These are phyloP conservation scores for Malacoraja senta DNA, from an alignment of 2,797 vertebrate genomes.

Conservation along the genomic window DNA sequence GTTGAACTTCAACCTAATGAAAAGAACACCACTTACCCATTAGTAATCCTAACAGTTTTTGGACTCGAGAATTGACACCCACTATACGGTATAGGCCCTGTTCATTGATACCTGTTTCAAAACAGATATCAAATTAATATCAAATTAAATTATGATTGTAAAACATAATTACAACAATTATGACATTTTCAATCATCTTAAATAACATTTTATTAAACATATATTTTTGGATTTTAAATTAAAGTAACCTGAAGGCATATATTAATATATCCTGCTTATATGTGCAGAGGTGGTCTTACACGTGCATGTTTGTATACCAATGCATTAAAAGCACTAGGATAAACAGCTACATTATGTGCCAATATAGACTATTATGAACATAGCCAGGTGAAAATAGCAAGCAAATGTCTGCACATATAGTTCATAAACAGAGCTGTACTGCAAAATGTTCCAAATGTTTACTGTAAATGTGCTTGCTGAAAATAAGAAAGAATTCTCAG, in stretches of 20 bases:
- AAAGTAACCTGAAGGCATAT: neutral
- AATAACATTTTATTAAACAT: neutral
- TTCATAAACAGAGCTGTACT: neutral
- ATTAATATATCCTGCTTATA: neutral
- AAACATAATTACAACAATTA: neutral
- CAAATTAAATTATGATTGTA: neutral
- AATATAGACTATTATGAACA: neutral
- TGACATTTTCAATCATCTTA: too few species aligned
- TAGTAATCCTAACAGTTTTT: constrained; percentile 79
- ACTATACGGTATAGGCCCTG: constrained; percentile 92
- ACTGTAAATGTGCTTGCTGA: neutral
- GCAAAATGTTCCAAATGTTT: neutral
- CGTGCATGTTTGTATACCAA: neutral
- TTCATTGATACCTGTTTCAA: constrained; percentile 76
- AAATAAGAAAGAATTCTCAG: neutral
- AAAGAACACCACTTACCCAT: constrained; percentile 73
- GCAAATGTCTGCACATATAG: neutral
- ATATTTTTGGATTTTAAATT: neutral
- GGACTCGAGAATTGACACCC: constrained; percentile 88
- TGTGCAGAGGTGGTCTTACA: neutral
- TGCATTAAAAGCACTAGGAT: neutral
- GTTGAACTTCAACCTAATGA: neutral
- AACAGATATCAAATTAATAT: constrained; percentile 49
- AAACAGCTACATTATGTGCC: neutral
- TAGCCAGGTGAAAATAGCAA: neutral